Percentiles rank a stretch among this genome's conserved stretches.
phyloP scores from a whole-genome alignment of 2,113 vertebrate genomes.

The Platichthys stellatus region DNA sequence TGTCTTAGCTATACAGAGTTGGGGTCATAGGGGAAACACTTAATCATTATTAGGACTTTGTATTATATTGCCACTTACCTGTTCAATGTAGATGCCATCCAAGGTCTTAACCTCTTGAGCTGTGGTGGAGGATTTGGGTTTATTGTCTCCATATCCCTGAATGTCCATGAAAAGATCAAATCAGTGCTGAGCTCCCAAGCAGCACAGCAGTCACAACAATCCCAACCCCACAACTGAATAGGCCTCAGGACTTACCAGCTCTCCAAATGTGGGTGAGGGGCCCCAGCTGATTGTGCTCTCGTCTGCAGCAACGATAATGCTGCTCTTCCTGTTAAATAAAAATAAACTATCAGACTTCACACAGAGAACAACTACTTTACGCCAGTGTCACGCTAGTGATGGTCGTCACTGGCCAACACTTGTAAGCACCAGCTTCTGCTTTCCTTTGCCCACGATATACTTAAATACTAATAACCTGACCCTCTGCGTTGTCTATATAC shows the following conservation, averaged over 20 bases:
- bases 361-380: background rate
- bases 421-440: background rate
- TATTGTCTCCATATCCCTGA: constrained; percentile 96
- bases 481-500: too few species aligned
- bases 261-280: constrained; percentile 93
- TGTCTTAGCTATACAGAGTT: too few species aligned
- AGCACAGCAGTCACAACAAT: background rate
- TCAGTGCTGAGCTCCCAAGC: background rate
- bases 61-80: constrained; percentile 78
- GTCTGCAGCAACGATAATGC: constrained; percentile 92
- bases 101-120: constrained; percentile 95
- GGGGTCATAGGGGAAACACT: too few species aligned
- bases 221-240: too few species aligned
- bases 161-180: background rate
- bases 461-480: background rate
- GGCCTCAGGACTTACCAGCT: constrained; percentile 85
- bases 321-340: constrained; percentile 88
- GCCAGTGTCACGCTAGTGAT: background rate
- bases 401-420: background rate
- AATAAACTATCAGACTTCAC: background rate
- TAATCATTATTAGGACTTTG: too few species aligned
- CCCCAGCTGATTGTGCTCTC: constrained; percentile 99
- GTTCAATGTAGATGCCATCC: constrained; percentile 91
- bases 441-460: background rate
- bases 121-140: constrained; percentile 94